A percentile compares a stretch with the other conserved stretches of the same genome.
Conservation (phyloP, 1,140 invertebrate genomes). For the Lordiphosa mommai region DNA sequence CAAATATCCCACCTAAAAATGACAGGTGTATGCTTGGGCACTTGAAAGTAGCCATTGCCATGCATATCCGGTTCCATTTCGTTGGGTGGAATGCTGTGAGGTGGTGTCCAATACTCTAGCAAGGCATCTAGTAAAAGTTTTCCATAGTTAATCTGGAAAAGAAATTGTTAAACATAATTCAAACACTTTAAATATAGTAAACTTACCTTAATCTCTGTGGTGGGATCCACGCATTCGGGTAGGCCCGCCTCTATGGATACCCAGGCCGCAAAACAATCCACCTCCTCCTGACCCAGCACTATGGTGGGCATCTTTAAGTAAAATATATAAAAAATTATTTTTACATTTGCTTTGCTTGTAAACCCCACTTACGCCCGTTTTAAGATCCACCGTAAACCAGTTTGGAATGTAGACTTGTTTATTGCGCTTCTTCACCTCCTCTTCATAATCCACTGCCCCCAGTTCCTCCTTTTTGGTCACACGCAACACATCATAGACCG, state of each 20-base stretch:
- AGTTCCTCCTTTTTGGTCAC: constrained; percentile 95
- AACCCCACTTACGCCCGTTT: constrained; percentile 90
- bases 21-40: constrained; percentile 97
- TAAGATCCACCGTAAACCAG: constrained; percentile 99
- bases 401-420: constrained; percentile 98
- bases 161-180: background rate
- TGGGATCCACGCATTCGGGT: constrained; percentile 83
- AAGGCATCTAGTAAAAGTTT: constrained; percentile 95
- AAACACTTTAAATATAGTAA: no score
- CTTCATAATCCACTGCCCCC: constrained; percentile 95
- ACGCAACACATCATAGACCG: constrained; percentile 98
- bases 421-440: constrained; percentile 95
- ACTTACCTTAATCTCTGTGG: constrained; percentile 88
- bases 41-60: constrained; percentile 93
- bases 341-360: background rate
- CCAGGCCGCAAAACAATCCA: constrained; percentile 99
- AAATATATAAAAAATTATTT: background rate
- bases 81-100: constrained; percentile 82
- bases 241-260: constrained; percentile 97
- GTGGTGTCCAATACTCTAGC: constrained; percentile 95
- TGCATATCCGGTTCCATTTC: constrained; percentile 85
- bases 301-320: constrained; percentile 95
- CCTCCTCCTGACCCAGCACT: constrained; percentile 97
- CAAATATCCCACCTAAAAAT: constrained; percentile 86
- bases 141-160: constrained; percentile 94